Base-by-base conservation (phyloP, 2,113 vertebrate genomes). In the Lophochroa leadbeateri region DNA sequence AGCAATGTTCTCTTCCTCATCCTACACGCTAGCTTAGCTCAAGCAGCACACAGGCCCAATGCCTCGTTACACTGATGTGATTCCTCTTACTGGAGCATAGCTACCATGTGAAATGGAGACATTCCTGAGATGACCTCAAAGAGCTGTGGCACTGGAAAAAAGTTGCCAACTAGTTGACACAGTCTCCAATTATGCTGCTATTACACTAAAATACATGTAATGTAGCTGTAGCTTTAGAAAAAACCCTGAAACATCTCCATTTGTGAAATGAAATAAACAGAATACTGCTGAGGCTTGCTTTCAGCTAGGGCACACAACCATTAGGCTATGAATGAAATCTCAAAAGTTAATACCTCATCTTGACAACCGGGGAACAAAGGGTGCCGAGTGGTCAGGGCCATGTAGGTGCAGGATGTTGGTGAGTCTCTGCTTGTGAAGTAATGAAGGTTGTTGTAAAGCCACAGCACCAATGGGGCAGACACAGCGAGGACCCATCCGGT, bases 151-250 rank as follows among this genome's bases (percentile, higher is more conserved):
- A 79, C 63, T 23, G 81, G 27, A 61, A 74, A 83, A 92, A 63
- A 77, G 90, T 80, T 78, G 60, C 94, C 43, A 93, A 83, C 74
- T 41, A 80, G 67, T 23, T 96, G 92, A 95, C 85, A 50, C 1
- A 47, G 74, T 81, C 86, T 69, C 93, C 95, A 95, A 91, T 94
- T 94, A 93, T 24, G 77, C 65, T 81, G 92, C 77, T 95, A 87
- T 95, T 92, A 91, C 89, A 94, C 81, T 50, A 70, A 70, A 83
- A 95, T 61, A 81, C 68, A 52, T 33, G 72, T 86, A 92, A 92
- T 16, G 43, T 55, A 94, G 81, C 80, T 86, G 91, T 12, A 90
- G 79, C 77, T 86, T 86, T 24, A 78, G 72, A 71, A 82, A 86
- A 77, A 86, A 76, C 1, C 21, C 57, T 10, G 35, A 90, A 91